Evolutionary conservation across 2,888 invertebrate genomes (phyloP).

Genomic region (Microplitis deprimator): DNA sequence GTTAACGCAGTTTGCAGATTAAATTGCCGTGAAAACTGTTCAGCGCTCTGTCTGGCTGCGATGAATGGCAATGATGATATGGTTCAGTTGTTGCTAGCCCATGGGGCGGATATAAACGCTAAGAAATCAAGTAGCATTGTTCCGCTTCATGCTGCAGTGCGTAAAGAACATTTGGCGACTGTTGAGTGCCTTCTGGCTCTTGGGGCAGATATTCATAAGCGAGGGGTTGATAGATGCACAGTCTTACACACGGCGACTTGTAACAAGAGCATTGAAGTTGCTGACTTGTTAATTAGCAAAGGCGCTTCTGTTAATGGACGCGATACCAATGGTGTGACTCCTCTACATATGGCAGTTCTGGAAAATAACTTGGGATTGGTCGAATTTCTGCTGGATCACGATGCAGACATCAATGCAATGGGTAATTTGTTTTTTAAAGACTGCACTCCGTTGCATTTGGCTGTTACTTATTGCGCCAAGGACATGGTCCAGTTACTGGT

Average conservation of each 20-base stretch:
- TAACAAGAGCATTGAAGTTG: not conserved
- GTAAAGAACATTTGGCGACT: not conserved
- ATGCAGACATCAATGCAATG: not conserved
- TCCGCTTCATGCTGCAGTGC: not conserved
- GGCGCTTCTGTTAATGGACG: not conserved
- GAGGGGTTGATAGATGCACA: not conserved
- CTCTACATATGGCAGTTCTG: not conserved
- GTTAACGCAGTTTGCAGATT: not conserved
- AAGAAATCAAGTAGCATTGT: not conserved
- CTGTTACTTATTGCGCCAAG: not conserved
- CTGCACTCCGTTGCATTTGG: not conserved
- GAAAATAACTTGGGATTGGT: not conserved
- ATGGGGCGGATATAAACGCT: not conserved
- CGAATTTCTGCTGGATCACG: not conserved
- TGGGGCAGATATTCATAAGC: not conserved
- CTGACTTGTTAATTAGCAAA: not conserved
- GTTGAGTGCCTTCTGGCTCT: not conserved
- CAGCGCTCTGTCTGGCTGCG: not conserved
- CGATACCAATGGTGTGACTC: not conserved
- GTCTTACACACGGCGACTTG: not conserved
- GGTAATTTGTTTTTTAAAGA: not conserved
- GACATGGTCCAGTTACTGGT: not conserved
- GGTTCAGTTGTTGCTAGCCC: not conserved
- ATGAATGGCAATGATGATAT: not conserved
- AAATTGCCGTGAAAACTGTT: not conserved